Percentiles rank a stretch among this genome's conserved stretches.
phyloP scores from a whole-genome alignment of 2,888 invertebrate genomes.

The Netelia inedita region DNA sequence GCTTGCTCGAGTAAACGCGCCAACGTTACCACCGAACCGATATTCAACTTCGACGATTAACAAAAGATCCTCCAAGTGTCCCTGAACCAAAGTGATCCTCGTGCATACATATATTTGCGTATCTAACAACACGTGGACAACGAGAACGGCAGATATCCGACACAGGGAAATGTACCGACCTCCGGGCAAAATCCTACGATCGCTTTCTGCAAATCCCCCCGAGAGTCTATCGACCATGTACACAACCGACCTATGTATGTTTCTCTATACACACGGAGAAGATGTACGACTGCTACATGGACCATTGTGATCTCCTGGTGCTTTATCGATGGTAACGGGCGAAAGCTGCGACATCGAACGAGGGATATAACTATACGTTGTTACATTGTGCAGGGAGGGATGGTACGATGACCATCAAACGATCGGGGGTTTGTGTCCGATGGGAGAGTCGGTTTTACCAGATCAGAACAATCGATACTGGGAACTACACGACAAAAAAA shows the following conservation, averaged over 20 bases:
- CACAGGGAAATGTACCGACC: conserved; percentile 48
- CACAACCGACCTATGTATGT: not conserved
- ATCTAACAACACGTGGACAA: not conserved
- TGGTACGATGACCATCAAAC: conserved; percentile 27
- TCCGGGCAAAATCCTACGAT: conserved; percentile 28
- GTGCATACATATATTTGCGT: conserved; percentile 5
- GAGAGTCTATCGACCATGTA: conserved; percentile 21
- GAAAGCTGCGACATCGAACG: conserved; percentile 42
- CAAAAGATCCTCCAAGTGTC: not conserved
- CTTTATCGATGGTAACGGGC: conserved; percentile 59
- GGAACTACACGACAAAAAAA: not conserved
- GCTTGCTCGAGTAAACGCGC: too few relatives aligned
- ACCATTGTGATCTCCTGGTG: conserved; percentile 56
- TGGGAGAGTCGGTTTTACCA: conserved; percentile 18
- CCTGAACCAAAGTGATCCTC: conserved; percentile 14
- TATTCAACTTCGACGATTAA: too few relatives aligned
- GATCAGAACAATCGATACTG: conserved; percentile 47
- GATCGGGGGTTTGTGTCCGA: conserved; percentile 15
- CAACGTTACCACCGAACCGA: too few relatives aligned
- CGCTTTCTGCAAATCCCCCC: conserved; percentile 45
- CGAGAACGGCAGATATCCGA: conserved; percentile 44
- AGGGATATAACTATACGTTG: conserved; percentile 43
- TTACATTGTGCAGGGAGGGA: not conserved
- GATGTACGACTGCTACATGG: conserved; percentile 45
- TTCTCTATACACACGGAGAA: conserved; percentile 15